Evolutionary conservation across 2,797 vertebrate species (phyloP), one percentile per base, ranked within the genome.

Genomic region (Oceanodroma leucorhoa): DNA sequence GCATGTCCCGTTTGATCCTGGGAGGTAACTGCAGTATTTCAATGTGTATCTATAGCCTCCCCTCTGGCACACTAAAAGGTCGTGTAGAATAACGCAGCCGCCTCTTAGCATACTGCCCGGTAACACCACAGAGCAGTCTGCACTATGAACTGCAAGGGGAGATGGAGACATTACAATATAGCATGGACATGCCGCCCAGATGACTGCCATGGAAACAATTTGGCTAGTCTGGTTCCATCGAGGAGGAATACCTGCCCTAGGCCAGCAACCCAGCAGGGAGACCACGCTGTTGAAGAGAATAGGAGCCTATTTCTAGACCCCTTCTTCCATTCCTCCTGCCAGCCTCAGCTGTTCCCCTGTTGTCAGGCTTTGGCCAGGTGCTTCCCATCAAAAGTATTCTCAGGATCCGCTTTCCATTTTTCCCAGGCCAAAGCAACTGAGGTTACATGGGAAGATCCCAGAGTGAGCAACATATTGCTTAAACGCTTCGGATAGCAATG

Each of bases 211-310:
- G 57, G 81, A 89, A 92, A 92, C 61, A 90, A 91, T 26, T 79
- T 72, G 51, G 81, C 87, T 58, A 67, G 43, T n/a, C 53, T 50
- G 14, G 15, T 64, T 90, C 30, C 18, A 1, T 20, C 21, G 2
- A 51, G 34, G 27, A 96, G 34, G 70, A 93, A 91, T 83, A 90
- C 80, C 66, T 94, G 88, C 90, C 70, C 87, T 67, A 89, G 64
- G 86, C 86, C 83, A 96, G 72, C 5, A 9, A 81, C 72, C 22
- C 90, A 91, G 88, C 90, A 70, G 86, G 88, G 64, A 86, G 23
- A 62, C 51, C 5, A 1, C 5, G 3, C 69, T 77, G 30, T 55
- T 53, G 61, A 81, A 78, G 51, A 72, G 54, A 88, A 78, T 1
- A 89, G 36, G 18, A 89, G 43, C n/a, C 76, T 77, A 34, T 71